A percentile compares a stretch with the other conserved stretches of the same genome.
phyloP scores from a whole-genome alignment of 2,888 invertebrate species.

The Oegoconia quadripuncta region DNA sequence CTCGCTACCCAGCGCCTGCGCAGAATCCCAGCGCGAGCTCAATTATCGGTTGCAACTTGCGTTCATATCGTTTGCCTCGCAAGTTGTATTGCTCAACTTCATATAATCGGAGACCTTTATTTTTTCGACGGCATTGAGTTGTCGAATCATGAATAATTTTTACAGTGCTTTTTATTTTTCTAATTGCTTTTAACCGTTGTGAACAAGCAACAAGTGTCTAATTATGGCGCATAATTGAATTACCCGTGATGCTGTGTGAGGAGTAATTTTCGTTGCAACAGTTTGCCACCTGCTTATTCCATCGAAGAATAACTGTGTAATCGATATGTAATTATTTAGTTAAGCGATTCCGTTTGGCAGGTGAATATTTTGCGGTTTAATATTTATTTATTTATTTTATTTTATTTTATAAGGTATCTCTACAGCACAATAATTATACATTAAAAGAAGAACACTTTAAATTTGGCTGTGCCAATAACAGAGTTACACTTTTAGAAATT shows the following conservation, averaged over 20 bases:
- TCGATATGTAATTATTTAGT: conserved; percentile 38
- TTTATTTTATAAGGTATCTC: no score
- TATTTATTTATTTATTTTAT: no score
- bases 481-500: no score
- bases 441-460: no score
- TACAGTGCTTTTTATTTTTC: conserved; percentile 9
- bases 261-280: conserved; percentile 20
- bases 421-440: no score
- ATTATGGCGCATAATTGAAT: conserved; percentile 28
- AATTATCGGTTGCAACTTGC: conserved; percentile 32
- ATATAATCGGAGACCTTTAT: conserved; percentile 30
- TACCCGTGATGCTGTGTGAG: conserved; percentile 18
- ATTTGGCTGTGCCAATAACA: no score
- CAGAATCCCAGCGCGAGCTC: conserved; percentile 22
- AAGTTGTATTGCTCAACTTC: conserved; percentile 30
- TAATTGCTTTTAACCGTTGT: conserved; percentile 22
- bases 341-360: conserved; percentile 35
- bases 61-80: conserved; percentile 33
- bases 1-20: conserved; percentile 5
- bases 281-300: conserved; percentile 18
- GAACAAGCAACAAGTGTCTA: conserved; percentile 25
- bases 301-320: conserved; percentile 24
- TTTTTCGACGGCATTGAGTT: conserved; percentile 28
- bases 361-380: conserved; percentile 37
- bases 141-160: conserved; percentile 27